Percentiles rank a stretch among this genome's conserved stretches.
phyloP scores from a whole-genome alignment of 2,888 invertebrate species.

The Cephus sareptanus region DNA sequence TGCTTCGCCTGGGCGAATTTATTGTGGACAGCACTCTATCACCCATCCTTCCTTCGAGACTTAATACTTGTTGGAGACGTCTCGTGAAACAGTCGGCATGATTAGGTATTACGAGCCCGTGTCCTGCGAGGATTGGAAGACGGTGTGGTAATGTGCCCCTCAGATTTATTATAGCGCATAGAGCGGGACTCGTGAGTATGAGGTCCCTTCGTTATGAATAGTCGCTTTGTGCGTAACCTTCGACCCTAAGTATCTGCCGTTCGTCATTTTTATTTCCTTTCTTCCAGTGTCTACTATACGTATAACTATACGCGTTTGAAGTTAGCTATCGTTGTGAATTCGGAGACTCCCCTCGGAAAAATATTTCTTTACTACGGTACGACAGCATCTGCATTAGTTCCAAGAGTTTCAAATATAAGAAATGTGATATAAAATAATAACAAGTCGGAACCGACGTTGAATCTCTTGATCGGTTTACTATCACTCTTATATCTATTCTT shows the following conservation, averaged over 20 bases:
- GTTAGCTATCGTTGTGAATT: background rate
- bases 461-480: background rate
- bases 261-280: background rate
- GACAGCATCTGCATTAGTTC: background rate
- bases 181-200: background rate
- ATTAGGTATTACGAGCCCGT: background rate
- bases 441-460: background rate
- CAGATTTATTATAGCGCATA: background rate
- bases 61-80: background rate
- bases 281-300: background rate
- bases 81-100: background rate
- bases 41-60: background rate
- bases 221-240: background rate
- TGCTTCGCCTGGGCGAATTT: constrained; percentile 58
- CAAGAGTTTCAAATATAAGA: background rate
- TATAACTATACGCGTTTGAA: background rate
- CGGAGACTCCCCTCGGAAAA: background rate
- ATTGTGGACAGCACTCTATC: constrained; percentile 33
- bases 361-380: background rate
- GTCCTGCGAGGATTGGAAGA: background rate
- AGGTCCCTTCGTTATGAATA: background rate
- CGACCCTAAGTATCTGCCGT: background rate
- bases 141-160: background rate
- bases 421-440: background rate
- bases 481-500: background rate